Evolutionary conservation across 2,888 invertebrate genomes (phyloP).

Genomic region (Chironomus tentans): DNA sequence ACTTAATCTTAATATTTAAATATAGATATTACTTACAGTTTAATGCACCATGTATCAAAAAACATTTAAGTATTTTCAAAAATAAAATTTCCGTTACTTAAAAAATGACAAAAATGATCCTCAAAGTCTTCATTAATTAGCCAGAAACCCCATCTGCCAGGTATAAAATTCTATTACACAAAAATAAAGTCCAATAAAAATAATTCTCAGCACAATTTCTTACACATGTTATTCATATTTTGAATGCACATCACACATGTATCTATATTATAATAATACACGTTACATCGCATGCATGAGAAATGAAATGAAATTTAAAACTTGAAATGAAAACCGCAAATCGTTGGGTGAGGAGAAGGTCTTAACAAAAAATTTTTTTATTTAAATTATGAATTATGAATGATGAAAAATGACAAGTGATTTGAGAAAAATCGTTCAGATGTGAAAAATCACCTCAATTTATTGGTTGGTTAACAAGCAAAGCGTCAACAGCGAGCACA

Average conservation of each 20-base stretch:
- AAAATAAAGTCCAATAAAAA: too few relatives aligned
- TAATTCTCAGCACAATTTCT: too few relatives aligned
- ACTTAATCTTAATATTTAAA: too few relatives aligned
- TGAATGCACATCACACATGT: not conserved
- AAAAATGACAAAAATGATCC: too few relatives aligned
- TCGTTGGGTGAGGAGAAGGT: not conserved
- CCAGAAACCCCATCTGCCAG: too few relatives aligned
- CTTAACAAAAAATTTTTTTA: not conserved
- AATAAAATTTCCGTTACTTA: too few relatives aligned
- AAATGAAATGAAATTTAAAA: not conserved
- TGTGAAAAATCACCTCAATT: not conserved
- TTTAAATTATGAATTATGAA: not conserved
- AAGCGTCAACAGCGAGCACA: not conserved
- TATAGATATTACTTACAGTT: too few relatives aligned
- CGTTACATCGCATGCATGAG: not conserved
- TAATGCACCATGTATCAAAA: too few relatives aligned
- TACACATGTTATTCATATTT: too few relatives aligned
- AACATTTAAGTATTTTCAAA: too few relatives aligned
- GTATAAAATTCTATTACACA: too few relatives aligned
- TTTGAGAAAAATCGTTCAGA: not conserved
- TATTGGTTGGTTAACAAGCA: slow-evolving; percentile 3
- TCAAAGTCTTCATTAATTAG: too few relatives aligned
- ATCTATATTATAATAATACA: not conserved
- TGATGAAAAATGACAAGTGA: not conserved
- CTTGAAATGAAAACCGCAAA: not conserved